Conservation (phyloP, 2,797 vertebrate genomes). For the Catostomus latipinnis region DNA sequence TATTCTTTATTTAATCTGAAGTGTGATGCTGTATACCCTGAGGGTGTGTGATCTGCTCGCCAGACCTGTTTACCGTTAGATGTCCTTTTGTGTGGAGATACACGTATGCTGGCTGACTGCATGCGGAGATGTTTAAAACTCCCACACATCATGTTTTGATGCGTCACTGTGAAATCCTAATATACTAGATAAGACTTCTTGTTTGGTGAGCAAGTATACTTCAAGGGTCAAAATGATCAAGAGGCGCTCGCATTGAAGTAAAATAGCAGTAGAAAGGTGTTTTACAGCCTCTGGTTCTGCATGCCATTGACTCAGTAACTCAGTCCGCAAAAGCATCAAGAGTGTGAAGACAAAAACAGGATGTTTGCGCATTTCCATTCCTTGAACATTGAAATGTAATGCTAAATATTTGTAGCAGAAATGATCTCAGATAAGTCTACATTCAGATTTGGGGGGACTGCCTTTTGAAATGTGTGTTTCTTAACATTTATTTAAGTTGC, state of each 20-base stretch:
- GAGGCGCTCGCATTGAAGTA: too few relatives aligned
- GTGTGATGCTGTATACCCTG: too few relatives aligned
- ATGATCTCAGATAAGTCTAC: not conserved
- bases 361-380: not conserved
- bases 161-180: too few relatives aligned
- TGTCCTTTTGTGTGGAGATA: not conserved
- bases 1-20: too few relatives aligned
- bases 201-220: not conserved
- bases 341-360: not conserved
- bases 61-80: not conserved
- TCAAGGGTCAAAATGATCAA: not conserved
- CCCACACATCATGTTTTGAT: not conserved
- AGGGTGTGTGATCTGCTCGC: not conserved
- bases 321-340: not conserved
- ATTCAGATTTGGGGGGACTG: constrained; percentile 71
- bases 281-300: too few relatives aligned
- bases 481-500: too few relatives aligned
- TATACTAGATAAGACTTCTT: not conserved
- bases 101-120: not conserved
- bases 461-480: constrained; percentile 62
- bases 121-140: not conserved
- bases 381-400: not conserved
- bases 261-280: too few relatives aligned
- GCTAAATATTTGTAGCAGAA: not conserved
- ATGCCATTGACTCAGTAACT: too few relatives aligned